Base-by-base conservation (phyloP, 2,888 invertebrate genomes). In the Trichacis sp. region DNA sequence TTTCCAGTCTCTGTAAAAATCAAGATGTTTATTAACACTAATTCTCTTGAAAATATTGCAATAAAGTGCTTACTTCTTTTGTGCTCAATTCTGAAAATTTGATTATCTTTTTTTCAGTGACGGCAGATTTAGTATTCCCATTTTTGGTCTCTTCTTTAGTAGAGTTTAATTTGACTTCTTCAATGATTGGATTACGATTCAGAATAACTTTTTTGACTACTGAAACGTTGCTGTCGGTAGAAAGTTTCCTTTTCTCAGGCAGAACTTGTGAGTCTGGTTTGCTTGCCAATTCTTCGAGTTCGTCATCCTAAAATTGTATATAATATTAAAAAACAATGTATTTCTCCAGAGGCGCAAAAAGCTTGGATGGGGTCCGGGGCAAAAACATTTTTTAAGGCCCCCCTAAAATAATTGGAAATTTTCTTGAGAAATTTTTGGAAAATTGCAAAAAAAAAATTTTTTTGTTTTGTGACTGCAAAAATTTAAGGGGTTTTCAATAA, bases 171-270 rank as follows among this genome's bases (percentile, higher is more conserved):
- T 82, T 82, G 1, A 78, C 59, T 58, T 82, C 81, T 60, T 84
- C 83, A 5, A 83, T 78, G 15, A 79, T 73, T 53, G 76, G 75
- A 49, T 80, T 80, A 11, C 81, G 76, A 72, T 90, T 89, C 40
- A 91, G 80, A 33, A 90, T 86, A 51, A 91, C 87, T 84, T 92
- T 92, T 73, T 90, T 91, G 0, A 87, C 75, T 40, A 67, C 74
- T 42, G 72, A 71, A 0, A 72, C 69, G 48, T 69, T 73, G 52
- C 76, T 79, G 12, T 80, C 78, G 36, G 80, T 80, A 1, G 84
- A 80, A 40, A 85, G 77, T 69, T 80, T 75, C 58, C 78, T 64
- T 62, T 85, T 82, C 29, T 79, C 77, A 33, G 68, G 71, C 4
- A 75, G 62, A 59, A 78, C 83, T 62, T 79, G 80, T 2, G 79